These are phyloP conservation scores for Dryomyza anilis DNA, from an alignment of 2,888 invertebrate species.

Conservation along the genomic window DNA sequence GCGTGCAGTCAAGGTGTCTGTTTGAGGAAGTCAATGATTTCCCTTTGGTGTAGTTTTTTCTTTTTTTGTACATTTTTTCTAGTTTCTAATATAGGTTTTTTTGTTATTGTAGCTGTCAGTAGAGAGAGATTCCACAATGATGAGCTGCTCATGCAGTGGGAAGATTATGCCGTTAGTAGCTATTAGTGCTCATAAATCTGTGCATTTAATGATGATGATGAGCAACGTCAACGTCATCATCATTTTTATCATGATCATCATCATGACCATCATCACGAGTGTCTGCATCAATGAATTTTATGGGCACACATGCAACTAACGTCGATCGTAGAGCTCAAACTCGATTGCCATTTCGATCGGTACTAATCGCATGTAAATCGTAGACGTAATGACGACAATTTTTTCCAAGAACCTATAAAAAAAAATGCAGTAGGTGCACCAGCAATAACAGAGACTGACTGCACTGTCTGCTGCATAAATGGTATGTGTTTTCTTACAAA, in stretches of 20 bases:
- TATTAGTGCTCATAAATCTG: not conserved
- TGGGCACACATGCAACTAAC: conserved; percentile 1
- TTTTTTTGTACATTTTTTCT: not conserved
- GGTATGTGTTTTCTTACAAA: too few relatives aligned
- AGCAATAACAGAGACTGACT: not conserved
- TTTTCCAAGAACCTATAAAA: conserved; percentile 50
- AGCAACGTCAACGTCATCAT: not conserved
- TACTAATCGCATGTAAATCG: too few relatives aligned
- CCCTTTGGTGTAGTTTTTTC: not conserved
- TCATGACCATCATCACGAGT: conserved; percentile 23
- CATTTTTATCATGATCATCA: conserved; percentile 3
- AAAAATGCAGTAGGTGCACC: conserved; percentile 4
- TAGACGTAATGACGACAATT: conserved; percentile 56
- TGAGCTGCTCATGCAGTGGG: too few relatives aligned
- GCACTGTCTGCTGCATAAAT: not conserved
- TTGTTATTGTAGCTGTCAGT: too few relatives aligned
- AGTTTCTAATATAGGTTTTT: too few relatives aligned
- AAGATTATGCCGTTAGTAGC: too few relatives aligned
- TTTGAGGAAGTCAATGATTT: conserved; percentile 1
- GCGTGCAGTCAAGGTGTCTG: conserved; percentile 12
- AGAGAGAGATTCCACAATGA: too few relatives aligned
- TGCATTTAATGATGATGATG: conserved; percentile 13
- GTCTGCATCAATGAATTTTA: conserved; percentile 38
- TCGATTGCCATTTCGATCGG: too few relatives aligned
- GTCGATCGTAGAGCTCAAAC: too few relatives aligned